Evolutionary conservation across 1,140 invertebrate genomes (phyloP).

Genomic region (Drosophila bocqueti): DNA sequence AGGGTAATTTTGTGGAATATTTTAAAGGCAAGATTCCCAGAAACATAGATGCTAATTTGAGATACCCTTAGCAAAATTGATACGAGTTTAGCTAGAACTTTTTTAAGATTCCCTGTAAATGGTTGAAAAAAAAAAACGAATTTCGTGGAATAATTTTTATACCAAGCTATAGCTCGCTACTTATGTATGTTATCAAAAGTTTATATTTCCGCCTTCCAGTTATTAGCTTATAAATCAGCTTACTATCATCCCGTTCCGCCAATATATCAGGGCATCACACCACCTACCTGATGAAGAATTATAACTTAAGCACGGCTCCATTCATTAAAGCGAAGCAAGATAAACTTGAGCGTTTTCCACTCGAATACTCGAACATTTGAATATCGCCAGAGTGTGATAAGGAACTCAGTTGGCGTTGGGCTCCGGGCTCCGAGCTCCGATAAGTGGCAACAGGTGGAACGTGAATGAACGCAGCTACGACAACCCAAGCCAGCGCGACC

Average conservation of each 20-base stretch:
- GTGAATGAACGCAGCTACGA: constrained; percentile 75
- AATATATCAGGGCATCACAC: constrained; percentile 16
- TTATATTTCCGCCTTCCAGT: constrained; percentile 11
- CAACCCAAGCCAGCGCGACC: constrained; percentile 18
- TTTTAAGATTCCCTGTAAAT: neutral
- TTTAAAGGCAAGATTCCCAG: neutral
- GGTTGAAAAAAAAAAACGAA: neutral
- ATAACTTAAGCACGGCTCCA: constrained; percentile 49
- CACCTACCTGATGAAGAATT: constrained; percentile 11
- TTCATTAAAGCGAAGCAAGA: constrained; percentile 54
- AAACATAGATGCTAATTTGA: neutral
- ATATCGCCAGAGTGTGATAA: constrained; percentile 57
- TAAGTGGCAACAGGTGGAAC: constrained; percentile 64
- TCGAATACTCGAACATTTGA: constrained; percentile 45
- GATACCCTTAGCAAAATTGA: neutral
- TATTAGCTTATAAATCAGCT: constrained; percentile 13
- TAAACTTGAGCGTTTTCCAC: constrained; percentile 15
- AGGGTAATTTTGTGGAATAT: neutral
- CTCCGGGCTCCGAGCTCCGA: constrained; percentile 1
- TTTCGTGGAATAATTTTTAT: neutral
- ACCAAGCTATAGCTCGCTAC: no score
- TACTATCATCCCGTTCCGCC: constrained; percentile 2
- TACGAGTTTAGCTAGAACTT: neutral
- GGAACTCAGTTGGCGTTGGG: constrained; percentile 9
- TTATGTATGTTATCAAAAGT: constrained; percentile 2